These are phyloP conservation scores for Sycophila texana DNA, from an alignment of 2,888 invertebrate genomes.

Conservation along the genomic window DNA sequence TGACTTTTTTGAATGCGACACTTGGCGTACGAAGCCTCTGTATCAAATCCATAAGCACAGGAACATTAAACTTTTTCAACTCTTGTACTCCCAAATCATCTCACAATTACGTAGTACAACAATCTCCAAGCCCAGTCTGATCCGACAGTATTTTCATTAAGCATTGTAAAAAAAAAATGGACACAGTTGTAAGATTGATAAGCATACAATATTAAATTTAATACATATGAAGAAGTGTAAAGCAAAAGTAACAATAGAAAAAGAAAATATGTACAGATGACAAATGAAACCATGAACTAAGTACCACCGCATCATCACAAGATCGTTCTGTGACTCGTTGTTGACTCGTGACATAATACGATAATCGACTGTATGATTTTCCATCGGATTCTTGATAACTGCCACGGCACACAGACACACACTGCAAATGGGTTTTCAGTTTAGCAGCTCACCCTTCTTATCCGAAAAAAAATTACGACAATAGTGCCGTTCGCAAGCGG, in stretches of 20 bases:
- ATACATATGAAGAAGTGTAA: conserved; percentile 48
- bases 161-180: conserved; percentile 49
- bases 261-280: conserved; percentile 52
- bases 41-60: conserved; percentile 42
- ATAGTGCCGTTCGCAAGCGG: conserved; percentile 47
- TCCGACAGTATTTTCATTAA: conserved; percentile 56
- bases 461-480: conserved; percentile 40
- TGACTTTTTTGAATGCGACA: conserved; percentile 52
- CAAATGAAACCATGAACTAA: conserved; percentile 51
- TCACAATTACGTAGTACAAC: conserved; percentile 51
- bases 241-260: conserved; percentile 52
- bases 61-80: conserved; percentile 40
- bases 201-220: conserved; percentile 54
- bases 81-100: conserved; percentile 46
- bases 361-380: conserved; percentile 57
- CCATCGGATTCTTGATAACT: conserved; percentile 54
- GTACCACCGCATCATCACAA: conserved; percentile 55
- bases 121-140: conserved; percentile 56
- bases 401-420: conserved; percentile 41
- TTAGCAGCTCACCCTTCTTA: conserved; percentile 44
- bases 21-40: conserved; percentile 47
- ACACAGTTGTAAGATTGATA: conserved; percentile 51
- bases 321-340: conserved; percentile 58
- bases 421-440: conserved; percentile 52
- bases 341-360: conserved; percentile 58